Base-by-base conservation (phyloP, 2,113 vertebrate genomes). In the Myiagra hebetior region DNA sequence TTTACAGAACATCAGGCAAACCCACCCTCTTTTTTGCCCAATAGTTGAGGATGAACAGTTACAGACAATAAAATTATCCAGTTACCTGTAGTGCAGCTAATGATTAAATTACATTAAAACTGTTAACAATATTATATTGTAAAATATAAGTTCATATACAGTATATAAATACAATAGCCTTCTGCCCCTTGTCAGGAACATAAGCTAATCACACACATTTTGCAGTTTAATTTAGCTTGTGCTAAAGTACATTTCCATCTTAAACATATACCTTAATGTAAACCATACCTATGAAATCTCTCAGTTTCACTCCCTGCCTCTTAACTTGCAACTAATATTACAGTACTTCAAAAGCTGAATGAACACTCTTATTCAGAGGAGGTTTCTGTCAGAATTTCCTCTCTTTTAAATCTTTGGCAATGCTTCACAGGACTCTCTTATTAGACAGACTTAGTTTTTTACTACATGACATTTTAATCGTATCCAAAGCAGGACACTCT, bases 51-150 rank as follows among this genome's bases (percentile, higher is more conserved):
- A 85, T 77, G 69, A 91, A 94, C 87, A 94, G 79, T 86, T 94
- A 97, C 72, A 97, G 95, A 88, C 62, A 93, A 91, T 30, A 88
- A 97, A 96, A 88, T 87, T 47, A 85, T 49, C 65, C 93, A 95
- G 28, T 75, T 79, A 93, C 77, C 86, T 87, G 55, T 21, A 95
- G 63, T 50, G 41, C 67, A 85, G n/a, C 68, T 91, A 95, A 70
- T 90, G 52, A 94, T 83, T 83, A 88, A 85, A 69, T 50, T 87
- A 84, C 75, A 94, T 95, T 92, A 75, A 85, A 92, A 92, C 50
- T 55, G 57, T 72, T 95, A 96, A 94, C 56, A 91, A 94, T 94
- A 95, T 56, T 50, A 95, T 70, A 94, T 55, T 84, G 42, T 83
- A 97, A 96, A 97, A 93, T 91, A 74, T 50, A 95, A 90, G 57